A percentile compares a stretch with the other conserved stretches of the same genome.
phyloP scores from a whole-genome alignment of 2,113 vertebrate genomes.

The Ardeotis arabs region DNA sequence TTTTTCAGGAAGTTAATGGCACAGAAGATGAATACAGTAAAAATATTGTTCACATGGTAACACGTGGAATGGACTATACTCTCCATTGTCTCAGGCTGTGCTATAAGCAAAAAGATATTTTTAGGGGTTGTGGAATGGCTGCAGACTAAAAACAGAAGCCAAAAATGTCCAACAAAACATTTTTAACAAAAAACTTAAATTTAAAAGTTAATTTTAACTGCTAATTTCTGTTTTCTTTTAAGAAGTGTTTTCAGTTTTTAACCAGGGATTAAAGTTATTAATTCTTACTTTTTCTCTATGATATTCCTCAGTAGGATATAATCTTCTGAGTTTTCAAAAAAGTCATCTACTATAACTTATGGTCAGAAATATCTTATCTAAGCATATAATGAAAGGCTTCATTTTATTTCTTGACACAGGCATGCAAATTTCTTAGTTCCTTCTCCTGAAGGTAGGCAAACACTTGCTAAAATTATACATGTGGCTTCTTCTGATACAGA shows the following conservation, averaged over 20 bases:
- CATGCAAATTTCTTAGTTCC: background rate
- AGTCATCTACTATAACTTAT: background rate
- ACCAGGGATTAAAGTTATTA: background rate
- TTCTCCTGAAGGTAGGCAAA: background rate
- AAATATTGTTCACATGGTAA: background rate
- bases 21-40: background rate
- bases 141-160: background rate
- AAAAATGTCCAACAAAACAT: background rate
- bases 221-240: background rate
- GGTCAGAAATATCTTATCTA: background rate
- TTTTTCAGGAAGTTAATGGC: slow-evolving; percentile 29
- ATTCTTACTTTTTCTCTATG: background rate
- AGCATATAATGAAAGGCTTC: background rate
- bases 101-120: slow-evolving; percentile 19
- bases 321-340: background rate
- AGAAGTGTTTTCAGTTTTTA: background rate
- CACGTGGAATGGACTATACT: background rate
- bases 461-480: background rate
- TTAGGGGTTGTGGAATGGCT: background rate
- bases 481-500: background rate
- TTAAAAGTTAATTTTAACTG: background rate
- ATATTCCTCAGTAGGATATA: background rate
- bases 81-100: background rate
- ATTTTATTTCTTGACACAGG: background rate
- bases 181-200: background rate